Base-by-base conservation (phyloP, 2,888 invertebrate genomes). In the Drosophila neoperkinsi region DNA sequence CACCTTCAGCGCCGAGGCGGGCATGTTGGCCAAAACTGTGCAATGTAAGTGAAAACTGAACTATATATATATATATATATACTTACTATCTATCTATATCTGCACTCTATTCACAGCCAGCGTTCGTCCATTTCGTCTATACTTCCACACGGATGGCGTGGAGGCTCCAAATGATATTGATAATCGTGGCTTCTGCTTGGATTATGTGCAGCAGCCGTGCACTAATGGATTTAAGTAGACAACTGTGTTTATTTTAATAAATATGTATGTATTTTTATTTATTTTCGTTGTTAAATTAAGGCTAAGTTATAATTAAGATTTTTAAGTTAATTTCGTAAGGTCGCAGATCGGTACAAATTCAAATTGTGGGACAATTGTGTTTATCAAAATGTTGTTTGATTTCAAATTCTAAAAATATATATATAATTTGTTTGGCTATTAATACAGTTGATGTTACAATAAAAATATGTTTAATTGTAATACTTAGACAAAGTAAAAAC, bases 151-250 rank as follows among this genome's bases (percentile, higher is more conserved):
- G 0, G 97, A 97, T 92, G 95, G 95, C 70, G 94, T 95, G 0
- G 97, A 97, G 91, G 96, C 96, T 0, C 97, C 97, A 0, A 94
- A 94, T 7, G 97, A 97, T 84, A 93, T 95, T 0, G 96, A 95
- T 52, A 97, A 97, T 91, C 94, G 96, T 82, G 97, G 97, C 1
- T 97, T 97, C 90, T 97, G 97, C 79, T 93, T 97, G 9, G 97
- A 97, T 92, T 97, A 96, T 87, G 95, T 97, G 6, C 97, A 97
- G 90, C 97, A 97, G 87, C 97, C 97, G 0, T 97, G 97, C 91
- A 96, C 43, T 1, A 43, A 43, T 21, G 43, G 43, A 43, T 43
- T 43, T 43, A 43, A 43, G 43, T 43, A 43, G 43, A 43, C 43
- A 13, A 21, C 21, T 6, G 5, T 43, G 1, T 21, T 65, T 66